Percentiles rank a stretch among this genome's conserved stretches.
These are phyloP conservation scores for Galagoides demidoff DNA, from an alignment of 2,797 vertebrate species.

Conservation along the genomic window DNA sequence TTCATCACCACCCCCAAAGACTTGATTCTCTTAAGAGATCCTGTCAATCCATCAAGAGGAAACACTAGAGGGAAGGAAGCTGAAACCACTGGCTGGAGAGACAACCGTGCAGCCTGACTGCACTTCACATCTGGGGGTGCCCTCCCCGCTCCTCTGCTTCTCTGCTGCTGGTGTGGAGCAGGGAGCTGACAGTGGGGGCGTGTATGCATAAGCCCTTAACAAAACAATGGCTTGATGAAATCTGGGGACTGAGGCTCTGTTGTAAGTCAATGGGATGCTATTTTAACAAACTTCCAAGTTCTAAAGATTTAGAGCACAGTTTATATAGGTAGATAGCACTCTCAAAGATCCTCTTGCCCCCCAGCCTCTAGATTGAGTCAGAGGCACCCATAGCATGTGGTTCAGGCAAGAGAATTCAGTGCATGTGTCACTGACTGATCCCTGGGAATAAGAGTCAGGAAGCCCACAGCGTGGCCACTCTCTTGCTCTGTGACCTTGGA, in stretches of 20 bases:
- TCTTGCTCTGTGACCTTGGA: background rate
- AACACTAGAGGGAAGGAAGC: background rate
- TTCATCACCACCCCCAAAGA: background rate
- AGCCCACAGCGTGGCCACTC: background rate
- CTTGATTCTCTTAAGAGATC: conserved; percentile 22
- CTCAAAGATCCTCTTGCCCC: background rate
- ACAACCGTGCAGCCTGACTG: background rate
- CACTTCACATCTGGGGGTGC: background rate
- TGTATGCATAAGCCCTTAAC: conserved; percentile 6
- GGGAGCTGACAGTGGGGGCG: background rate
- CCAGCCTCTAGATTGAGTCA: conserved; percentile 42
- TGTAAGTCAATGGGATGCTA: conserved; percentile 40
- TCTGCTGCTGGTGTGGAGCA: background rate
- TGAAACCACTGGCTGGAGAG: background rate
- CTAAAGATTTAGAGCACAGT: background rate
- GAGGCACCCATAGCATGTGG: background rate
- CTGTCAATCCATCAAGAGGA: background rate
- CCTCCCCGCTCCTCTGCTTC: background rate
- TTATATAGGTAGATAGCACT: background rate
- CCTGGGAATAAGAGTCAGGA: background rate
- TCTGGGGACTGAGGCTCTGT: background rate
- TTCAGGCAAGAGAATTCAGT: background rate
- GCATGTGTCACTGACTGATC: background rate
- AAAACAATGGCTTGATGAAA: conserved; percentile 50
- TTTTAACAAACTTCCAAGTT: conserved; percentile 58